These are phyloP conservation scores for Chaetura pelagica DNA, from an alignment of 2,113 vertebrate genomes.

Conservation along the genomic window DNA sequence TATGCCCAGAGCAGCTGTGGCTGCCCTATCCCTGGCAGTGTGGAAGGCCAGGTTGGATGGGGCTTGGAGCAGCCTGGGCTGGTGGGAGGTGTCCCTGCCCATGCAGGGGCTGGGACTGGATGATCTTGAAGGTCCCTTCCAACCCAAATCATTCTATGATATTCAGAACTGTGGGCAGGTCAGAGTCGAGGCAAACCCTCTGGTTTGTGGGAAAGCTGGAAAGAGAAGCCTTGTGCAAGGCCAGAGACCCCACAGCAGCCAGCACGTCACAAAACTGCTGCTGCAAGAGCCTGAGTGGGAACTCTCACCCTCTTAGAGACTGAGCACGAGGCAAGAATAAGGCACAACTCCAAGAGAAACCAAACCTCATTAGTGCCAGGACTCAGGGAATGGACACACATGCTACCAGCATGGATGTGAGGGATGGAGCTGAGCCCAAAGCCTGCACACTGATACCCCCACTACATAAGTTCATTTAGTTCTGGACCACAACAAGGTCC, in stretches of 20 bases:
- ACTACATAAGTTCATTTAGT: neutral
- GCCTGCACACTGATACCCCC: neutral
- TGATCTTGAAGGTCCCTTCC: no score
- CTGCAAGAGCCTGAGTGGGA: neutral
- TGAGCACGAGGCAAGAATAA: fast-evolving
- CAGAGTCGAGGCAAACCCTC: neutral
- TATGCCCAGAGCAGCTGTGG: no score
- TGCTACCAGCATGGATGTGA: neutral
- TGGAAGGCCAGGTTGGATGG: no score
- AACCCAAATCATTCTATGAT: no score
- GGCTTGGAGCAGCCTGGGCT: no score
- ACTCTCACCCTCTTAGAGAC: neutral
- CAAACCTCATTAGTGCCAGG: neutral
- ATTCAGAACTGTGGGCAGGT: fast-evolving
- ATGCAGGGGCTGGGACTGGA: no score
- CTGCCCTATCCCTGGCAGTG: no score
- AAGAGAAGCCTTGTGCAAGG: fast-evolving
- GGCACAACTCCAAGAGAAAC: neutral
- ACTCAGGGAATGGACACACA: neutral
- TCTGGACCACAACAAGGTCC: neutral
- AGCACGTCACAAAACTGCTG: neutral
- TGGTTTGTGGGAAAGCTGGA: neutral
- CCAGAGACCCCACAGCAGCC: neutral
- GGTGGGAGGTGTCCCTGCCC: no score
- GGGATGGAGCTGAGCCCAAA: neutral